Conservation (phyloP, 1,140 invertebrate genomes). For the Aphis gossypii region DNA sequence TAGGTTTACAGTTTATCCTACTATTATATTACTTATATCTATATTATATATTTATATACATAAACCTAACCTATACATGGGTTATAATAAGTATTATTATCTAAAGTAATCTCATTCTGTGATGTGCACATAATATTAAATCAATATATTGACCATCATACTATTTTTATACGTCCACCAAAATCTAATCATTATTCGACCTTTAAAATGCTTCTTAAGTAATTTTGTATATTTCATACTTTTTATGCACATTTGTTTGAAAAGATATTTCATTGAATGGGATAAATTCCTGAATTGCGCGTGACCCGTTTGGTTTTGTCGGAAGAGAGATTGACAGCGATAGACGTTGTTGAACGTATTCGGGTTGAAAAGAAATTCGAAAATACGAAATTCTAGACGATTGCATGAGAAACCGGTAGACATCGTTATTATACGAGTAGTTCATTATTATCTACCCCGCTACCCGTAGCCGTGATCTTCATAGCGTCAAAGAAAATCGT, state of each 20-base stretch:
- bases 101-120: no score
- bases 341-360: neutral
- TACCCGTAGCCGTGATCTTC: neutral
- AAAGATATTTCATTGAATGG: neutral
- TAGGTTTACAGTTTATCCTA: neutral
- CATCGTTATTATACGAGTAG: neutral
- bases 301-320: neutral
- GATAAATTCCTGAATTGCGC: neutral
- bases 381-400: neutral
- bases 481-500: neutral
- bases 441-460: neutral
- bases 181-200: neutral
- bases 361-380: neutral
- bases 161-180: neutral
- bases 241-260: neutral
- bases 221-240: neutral
- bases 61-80: no score
- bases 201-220: neutral
- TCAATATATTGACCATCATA: neutral
- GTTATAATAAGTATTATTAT: no score
- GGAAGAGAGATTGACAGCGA: neutral
- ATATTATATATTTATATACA: no score
- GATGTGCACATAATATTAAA: no score
- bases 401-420: neutral
- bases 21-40: neutral